These are phyloP conservation scores for Casuarius casuarius DNA, from an alignment of 2,113 vertebrate genomes.

Conservation along the genomic window DNA sequence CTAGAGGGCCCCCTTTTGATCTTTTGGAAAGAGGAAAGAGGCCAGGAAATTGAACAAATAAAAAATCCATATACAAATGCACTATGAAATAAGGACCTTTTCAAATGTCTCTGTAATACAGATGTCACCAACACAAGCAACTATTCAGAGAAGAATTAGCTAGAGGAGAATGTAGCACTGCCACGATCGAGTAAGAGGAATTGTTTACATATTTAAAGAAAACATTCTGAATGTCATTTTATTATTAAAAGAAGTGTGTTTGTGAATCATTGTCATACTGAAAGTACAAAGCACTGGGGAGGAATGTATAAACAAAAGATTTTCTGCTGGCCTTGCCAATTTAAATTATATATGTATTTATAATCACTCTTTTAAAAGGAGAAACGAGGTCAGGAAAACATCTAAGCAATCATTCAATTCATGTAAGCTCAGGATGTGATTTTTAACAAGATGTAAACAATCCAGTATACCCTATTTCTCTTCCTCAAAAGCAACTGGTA, in stretches of 20 bases:
- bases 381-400: background rate
- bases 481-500: background rate
- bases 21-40: background rate
- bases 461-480: background rate
- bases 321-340: background rate
- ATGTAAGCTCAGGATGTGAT: background rate
- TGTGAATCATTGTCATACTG: background rate
- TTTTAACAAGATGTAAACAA: background rate
- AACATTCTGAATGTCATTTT: background rate
- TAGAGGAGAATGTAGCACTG: background rate
- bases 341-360: background rate
- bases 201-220: background rate
- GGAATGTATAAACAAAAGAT: background rate
- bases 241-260: background rate
- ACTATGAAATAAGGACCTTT: background rate
- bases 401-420: background rate
- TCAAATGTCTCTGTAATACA: background rate
- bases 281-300: background rate
- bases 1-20: background rate
- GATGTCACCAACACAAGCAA: background rate
- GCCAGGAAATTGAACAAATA: background rate
- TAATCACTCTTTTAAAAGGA: background rate
- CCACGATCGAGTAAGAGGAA: background rate
- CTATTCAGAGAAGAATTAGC: background rate
- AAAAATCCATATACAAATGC: background rate